Evolutionary conservation across 2,113 vertebrate species (phyloP), one percentile per base, ranked within the genome.

Genomic region (Pituophis catenifer): DNA sequence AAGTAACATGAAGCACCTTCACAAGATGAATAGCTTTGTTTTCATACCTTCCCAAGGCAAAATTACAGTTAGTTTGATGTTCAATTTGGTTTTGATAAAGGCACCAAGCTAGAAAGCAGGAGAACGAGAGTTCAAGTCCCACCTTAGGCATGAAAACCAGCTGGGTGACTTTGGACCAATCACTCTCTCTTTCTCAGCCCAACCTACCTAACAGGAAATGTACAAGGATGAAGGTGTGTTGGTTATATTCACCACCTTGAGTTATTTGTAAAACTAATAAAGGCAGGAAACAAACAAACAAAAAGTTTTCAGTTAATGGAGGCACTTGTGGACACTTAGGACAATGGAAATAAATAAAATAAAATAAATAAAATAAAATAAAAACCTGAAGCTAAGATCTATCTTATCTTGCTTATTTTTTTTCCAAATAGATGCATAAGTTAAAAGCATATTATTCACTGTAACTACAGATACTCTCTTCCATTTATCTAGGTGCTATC

Each of bases 401-500:
- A 48, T 12, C 6, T 50, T 86, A 88, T 17, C 52, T 57, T 50
- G 38, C 1, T 6, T 17, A 59, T 24, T 2, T 19, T 23, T 11
- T 3, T 0, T 5, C 44, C 21, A 52, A 81, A 52, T 8, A 50
- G 57, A 58, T 52, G 44, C 13, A 58, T 90, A 90, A 81, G 6
- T 29, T n/a, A 8, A 44, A 52, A 0, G 12, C 23, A 3, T 13
- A 17, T 93, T 90, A 92, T 13, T 93, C 11, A 50, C 38, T 3
- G n/a, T 21, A 29, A 9, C 54, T 5, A 0, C 2, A 2, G 7
- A 12, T 54, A 89, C 9, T 5, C 12, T 0, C 15, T 93, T 7
- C 24, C 59, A 86, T 33, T 59, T 94, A 53, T 89, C 53, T 57
- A 92, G 96, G 86, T 10, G 44, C 44, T 50, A 92, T n/a, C 33